phyloP scores from a whole-genome alignment of 2,888 invertebrate species.

The Pseudeuparius sepicola region DNA sequence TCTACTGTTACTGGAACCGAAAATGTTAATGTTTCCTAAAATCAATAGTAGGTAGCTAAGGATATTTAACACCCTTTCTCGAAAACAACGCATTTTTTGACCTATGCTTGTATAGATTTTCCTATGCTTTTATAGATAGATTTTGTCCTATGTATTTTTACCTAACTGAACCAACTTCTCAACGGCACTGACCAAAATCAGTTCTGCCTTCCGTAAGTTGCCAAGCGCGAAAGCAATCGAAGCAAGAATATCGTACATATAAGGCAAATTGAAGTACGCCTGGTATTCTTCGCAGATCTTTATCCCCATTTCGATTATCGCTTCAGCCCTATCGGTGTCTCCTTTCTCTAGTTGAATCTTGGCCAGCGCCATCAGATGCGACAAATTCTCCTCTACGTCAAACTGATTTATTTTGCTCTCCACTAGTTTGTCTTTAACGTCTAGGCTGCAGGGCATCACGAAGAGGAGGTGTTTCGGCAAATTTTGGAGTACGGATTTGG shows the following conservation, averaged over 20 bases:
- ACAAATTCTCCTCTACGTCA: constrained; percentile 36
- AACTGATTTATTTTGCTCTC: constrained; percentile 15
- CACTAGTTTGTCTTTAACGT: no score
- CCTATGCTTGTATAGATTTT: no score
- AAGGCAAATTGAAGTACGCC: constrained; percentile 34
- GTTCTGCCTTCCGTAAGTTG: constrained; percentile 36
- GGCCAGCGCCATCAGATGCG: constrained; percentile 35
- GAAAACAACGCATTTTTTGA: no score
- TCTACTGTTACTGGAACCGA: no score
- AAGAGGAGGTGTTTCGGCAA: no score
- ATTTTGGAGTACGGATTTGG: no score
- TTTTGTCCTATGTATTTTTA: no score
- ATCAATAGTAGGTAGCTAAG: no score
- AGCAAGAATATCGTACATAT: constrained; percentile 39
- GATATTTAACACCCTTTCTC: no score
- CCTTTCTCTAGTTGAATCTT: constrained; percentile 35
- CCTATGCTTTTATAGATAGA: no score
- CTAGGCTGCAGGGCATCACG: no score
- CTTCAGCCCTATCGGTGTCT: constrained; percentile 36
- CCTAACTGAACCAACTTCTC: constrained; percentile 38
- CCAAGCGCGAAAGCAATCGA: constrained; percentile 38
- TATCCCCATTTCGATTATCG: constrained; percentile 36
- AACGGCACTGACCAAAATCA: constrained; percentile 34
- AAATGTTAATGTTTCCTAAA: no score
- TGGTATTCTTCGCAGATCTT: constrained; percentile 37